A percentile compares a stretch with the other conserved stretches of the same genome.
Evolutionary conservation across 1,140 invertebrate genomes (phyloP).

Genomic region (Drosophila mayri): DNA sequence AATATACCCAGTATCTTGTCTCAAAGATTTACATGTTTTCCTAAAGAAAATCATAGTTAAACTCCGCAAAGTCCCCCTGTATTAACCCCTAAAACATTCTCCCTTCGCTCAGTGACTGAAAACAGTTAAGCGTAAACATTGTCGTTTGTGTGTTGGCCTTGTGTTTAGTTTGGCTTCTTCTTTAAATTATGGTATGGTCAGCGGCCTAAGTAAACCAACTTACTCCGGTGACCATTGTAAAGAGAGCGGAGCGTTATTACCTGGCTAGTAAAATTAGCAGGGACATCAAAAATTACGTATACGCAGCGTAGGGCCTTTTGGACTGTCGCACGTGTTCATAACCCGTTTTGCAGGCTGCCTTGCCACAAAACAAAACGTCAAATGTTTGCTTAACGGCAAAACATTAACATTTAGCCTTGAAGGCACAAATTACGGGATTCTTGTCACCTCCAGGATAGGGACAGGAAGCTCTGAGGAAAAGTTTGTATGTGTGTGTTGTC

Average conservation of each 20-base stretch:
- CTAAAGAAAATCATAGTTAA: too few species aligned
- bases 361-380: constrained; percentile 49
- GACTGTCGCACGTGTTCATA: constrained; percentile 58
- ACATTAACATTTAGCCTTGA: constrained; percentile 82
- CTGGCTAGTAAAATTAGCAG: constrained; percentile 65
- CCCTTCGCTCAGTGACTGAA: constrained; percentile 44
- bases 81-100: constrained; percentile 42
- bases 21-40: background rate
- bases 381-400: constrained; percentile 72
- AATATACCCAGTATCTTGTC: background rate
- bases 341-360: constrained; percentile 54
- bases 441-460: constrained; percentile 54
- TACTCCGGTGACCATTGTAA: background rate
- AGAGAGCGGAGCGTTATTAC: constrained; percentile 34
- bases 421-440: constrained; percentile 80
- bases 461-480: constrained; percentile 8
- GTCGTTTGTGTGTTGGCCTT: constrained; percentile 12
- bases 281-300: constrained; percentile 63
- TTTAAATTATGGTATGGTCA: constrained; percentile 61
- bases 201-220: constrained; percentile 63
- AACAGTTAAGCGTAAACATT: constrained; percentile 54
- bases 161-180: constrained; percentile 49
- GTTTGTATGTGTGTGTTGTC: constrained; percentile 60
- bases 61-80: background rate
- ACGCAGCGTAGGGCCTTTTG: constrained; percentile 51